phyloP scores from a whole-genome alignment of 1,140 invertebrate genomes.

The Drosophila suzukii region DNA sequence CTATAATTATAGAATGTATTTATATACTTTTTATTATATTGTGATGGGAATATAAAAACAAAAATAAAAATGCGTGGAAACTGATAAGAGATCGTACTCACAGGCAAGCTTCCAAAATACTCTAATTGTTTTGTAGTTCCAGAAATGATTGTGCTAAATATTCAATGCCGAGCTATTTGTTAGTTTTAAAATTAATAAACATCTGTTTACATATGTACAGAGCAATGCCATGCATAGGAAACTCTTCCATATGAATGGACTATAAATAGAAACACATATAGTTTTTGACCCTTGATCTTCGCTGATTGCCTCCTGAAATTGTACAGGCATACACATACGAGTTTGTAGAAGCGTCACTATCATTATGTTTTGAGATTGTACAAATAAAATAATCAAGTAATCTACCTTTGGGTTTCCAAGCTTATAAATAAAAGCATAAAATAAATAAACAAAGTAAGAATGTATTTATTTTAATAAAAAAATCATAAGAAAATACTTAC shows the following conservation, averaged over 20 bases:
- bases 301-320: neutral
- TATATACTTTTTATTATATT: neutral
- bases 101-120: neutral
- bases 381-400: too few species aligned
- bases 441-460: too few species aligned
- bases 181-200: neutral
- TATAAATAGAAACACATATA: constrained; percentile 1
- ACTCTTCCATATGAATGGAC: neutral
- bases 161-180: neutral
- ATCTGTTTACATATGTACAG: neutral
- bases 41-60: neutral
- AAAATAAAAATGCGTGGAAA: neutral
- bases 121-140: neutral
- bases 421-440: too few species aligned
- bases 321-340: neutral
- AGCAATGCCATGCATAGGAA: neutral
- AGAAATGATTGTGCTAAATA: neutral
- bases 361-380: too few species aligned
- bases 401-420: too few species aligned
- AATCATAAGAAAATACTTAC: neutral
- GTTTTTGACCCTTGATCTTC: constrained; percentile 9
- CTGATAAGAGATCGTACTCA: neutral
- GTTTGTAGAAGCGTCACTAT: too few species aligned
- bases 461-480: too few species aligned
- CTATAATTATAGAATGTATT: too few species aligned